Percentiles rank a stretch among this genome's conserved stretches.
phyloP scores from a whole-genome alignment of 37 sponge, comb jelly and placozoan genomes.

The Haliclona indistincta region DNA sequence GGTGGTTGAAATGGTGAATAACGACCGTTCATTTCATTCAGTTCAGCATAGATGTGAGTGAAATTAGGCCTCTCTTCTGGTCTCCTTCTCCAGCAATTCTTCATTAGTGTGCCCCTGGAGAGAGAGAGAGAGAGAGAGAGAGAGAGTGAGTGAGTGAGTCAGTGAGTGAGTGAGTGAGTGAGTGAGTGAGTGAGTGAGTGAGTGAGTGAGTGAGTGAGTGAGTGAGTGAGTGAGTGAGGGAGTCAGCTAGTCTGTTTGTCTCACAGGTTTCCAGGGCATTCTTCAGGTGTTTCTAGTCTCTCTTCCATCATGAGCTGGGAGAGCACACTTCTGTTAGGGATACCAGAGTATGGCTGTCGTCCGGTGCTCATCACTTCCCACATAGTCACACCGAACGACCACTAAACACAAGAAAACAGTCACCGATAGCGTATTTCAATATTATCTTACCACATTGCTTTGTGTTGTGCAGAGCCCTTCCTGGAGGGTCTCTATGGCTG shows the following conservation, averaged over 20 bases:
- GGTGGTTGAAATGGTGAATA: background rate
- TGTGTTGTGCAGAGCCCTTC: slow-evolving; percentile 59
- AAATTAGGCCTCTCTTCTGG: slow-evolving; percentile 52
- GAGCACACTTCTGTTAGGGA: slow-evolving; percentile 50
- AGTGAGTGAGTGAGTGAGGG: too few species aligned
- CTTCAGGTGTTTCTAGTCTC: slow-evolving; percentile 41
- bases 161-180: too few species aligned
- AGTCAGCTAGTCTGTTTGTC: too few species aligned
- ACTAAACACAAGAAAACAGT: slow-evolving; percentile 39
- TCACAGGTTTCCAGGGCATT: slow-evolving; percentile 63
- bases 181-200: too few species aligned
- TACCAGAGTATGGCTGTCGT: slow-evolving; percentile 59
- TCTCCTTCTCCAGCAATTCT: slow-evolving; percentile 43
- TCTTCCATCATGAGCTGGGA: slow-evolving; percentile 59
- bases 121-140: too few species aligned
- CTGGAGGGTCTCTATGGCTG: slow-evolving; percentile 76
- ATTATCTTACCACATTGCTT: slow-evolving; percentile 88
- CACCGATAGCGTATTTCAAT: too few species aligned
- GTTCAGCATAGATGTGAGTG: slow-evolving; percentile 2
- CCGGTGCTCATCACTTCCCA: slow-evolving; percentile 66
- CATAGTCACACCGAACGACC: slow-evolving; percentile 73
- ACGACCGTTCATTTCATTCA: background rate
- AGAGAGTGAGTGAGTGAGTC: too few species aligned
- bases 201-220: too few species aligned
- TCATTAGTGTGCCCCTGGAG: slow-evolving; percentile 36